Conservation (phyloP, 2,888 invertebrate genomes). For the Caenorhabditis doughertyi region DNA sequence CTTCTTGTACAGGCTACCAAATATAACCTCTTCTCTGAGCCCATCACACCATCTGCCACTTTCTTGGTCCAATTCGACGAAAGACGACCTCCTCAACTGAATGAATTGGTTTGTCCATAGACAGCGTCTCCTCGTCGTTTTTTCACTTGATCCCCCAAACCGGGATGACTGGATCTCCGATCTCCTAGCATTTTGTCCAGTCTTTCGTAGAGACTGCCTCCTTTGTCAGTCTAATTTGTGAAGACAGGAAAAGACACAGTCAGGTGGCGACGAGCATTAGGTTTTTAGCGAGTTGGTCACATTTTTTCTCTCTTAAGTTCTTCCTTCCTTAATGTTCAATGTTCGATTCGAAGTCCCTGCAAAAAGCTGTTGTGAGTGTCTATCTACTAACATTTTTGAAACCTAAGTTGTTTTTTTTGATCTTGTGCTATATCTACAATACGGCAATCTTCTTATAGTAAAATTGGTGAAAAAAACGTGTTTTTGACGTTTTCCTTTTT, state of each 20-base stretch:
- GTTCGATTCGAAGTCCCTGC: not conserved
- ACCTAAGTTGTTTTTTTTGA: no score
- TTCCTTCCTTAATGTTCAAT: constrained; percentile 3
- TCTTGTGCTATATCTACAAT: no score
- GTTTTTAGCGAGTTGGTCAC: constrained; percentile 21
- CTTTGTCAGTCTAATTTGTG: constrained; percentile 48
- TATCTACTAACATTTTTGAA: no score
- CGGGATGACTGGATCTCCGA: constrained; percentile 13
- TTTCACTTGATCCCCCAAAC: constrained; percentile 21
- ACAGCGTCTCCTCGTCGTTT: not conserved
- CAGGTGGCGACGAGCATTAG: constrained; percentile 51
- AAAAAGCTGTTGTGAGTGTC: not conserved
- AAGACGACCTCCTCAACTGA: constrained; percentile 26
- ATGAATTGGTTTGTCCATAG: constrained; percentile 22
- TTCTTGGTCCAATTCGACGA: constrained; percentile 15
- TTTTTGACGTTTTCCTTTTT: constrained; percentile 15
- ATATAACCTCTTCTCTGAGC: constrained; percentile 1
- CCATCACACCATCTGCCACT: constrained; percentile 14
- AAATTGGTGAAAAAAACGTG: constrained; percentile 2
- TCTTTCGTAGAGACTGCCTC: constrained; percentile 9
- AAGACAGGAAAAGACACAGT: constrained; percentile 33
- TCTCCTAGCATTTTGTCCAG: constrained; percentile 19
- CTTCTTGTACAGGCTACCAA: constrained; percentile 12
- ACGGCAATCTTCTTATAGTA: not conserved
- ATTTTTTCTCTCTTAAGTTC: not conserved